Percentiles rank a stretch among this genome's conserved stretches.
Conservation (phyloP, 2,113 vertebrate species). For the Rhea americana region DNA sequence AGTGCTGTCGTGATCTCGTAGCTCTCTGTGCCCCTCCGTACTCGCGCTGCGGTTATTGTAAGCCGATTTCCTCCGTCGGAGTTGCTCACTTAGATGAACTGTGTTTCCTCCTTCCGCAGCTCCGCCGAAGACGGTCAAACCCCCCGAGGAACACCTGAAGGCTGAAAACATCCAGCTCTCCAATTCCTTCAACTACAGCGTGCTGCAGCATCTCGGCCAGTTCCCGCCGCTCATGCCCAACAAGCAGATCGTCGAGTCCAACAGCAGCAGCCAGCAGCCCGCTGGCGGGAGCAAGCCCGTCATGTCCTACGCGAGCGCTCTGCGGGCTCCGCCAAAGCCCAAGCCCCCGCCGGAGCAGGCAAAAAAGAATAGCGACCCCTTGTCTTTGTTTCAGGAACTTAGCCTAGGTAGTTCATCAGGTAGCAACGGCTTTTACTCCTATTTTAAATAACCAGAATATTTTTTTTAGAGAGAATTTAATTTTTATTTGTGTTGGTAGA, state of each 20-base stretch:
- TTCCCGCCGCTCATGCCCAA: slow-evolving; percentile 96
- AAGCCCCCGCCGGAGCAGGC: slow-evolving; percentile 92
- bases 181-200: slow-evolving; percentile 85
- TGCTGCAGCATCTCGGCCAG: slow-evolving; percentile 95
- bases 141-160: slow-evolving; percentile 88
- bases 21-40: neutral
- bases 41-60: rapidly evolving
- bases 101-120: slow-evolving; percentile 69
- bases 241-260: slow-evolving; percentile 87
- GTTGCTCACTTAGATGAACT: neutral
- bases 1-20: neutral
- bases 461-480: slow-evolving; percentile 86
- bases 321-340: slow-evolving; percentile 94
- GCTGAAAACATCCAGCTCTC: slow-evolving; percentile 81
- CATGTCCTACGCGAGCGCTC: slow-evolving; percentile 98
- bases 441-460: slow-evolving; percentile 94
- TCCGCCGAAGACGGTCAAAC: slow-evolving; percentile 85
- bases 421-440: slow-evolving; percentile 99
- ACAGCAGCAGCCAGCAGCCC: slow-evolving; percentile 75
- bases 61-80: rapidly evolving
- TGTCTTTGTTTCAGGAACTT: slow-evolving; percentile 97
- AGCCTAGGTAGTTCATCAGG: slow-evolving; percentile 97
- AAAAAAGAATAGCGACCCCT: slow-evolving; percentile 97
- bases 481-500: slow-evolving; percentile 88
- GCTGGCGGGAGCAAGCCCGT: slow-evolving; percentile 82